phyloP scores from a whole-genome alignment of 2,888 invertebrate species.

The Pterobdella sp. region DNA sequence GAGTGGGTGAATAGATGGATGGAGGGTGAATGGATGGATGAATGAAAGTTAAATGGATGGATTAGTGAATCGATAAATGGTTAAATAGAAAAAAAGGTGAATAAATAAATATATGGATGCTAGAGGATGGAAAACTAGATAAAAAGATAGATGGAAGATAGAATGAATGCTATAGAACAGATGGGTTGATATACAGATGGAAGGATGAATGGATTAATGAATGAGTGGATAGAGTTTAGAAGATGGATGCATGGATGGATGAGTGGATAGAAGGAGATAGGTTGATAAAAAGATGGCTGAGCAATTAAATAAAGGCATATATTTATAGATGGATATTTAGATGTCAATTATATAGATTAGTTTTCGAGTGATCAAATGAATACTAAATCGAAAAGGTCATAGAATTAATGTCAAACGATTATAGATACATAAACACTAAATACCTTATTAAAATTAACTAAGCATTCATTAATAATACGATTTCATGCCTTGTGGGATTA shows the following conservation, averaged over 20 bases:
- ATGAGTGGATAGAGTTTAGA: neutral
- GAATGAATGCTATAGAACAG: neutral
- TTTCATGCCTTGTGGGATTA: too few species aligned
- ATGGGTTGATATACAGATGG: neutral
- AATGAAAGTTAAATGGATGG: neutral
- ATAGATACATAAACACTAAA: too few species aligned
- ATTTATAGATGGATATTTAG: neutral
- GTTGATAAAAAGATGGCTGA: neutral
- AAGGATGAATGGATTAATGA: neutral
- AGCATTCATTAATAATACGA: too few species aligned
- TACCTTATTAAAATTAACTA: too few species aligned
- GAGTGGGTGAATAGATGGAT: neutral
- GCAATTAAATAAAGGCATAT: too few species aligned
- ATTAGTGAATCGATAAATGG: neutral
- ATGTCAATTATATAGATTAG: neutral
- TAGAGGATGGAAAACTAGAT: too few species aligned
- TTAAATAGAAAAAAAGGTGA: neutral
- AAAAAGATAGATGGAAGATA: neutral
- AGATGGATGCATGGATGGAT: neutral
- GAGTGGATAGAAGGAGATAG: neutral
- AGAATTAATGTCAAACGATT: too few species aligned
- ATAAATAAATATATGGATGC: neutral
- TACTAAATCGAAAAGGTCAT: too few species aligned
- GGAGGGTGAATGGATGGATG: neutral
- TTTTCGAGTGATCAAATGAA: too few species aligned